Evolutionary conservation across 1,140 invertebrate species (phyloP).

Genomic region (Papilio machaon): DNA sequence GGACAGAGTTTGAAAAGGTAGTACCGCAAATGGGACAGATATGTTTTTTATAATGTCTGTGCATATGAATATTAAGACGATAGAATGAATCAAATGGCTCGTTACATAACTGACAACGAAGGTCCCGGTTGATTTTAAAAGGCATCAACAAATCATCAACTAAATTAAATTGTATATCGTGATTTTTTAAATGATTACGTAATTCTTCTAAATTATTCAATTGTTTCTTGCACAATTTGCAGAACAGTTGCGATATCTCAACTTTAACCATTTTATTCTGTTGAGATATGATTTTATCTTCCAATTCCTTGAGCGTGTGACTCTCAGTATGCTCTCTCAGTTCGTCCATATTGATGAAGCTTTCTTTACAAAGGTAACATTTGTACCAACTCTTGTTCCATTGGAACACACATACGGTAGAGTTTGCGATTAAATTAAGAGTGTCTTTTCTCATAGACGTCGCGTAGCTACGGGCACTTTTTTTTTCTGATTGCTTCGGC

Average conservation of each 20-base stretch:
- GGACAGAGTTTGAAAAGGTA: slow-evolving; percentile 65
- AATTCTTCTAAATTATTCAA: slow-evolving; percentile 50
- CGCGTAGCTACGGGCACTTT: slow-evolving; percentile 57
- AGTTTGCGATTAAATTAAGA: slow-evolving; percentile 64
- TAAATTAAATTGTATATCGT: slow-evolving; percentile 52
- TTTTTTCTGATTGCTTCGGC: slow-evolving; percentile 43
- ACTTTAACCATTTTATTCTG: slow-evolving; percentile 70
- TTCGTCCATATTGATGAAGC: slow-evolving; percentile 58
- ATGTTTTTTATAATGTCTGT: slow-evolving; percentile 71
- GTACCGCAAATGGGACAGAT: slow-evolving; percentile 70
- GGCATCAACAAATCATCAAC: slow-evolving; percentile 62
- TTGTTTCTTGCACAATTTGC: slow-evolving; percentile 54
- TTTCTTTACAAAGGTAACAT: slow-evolving; percentile 70
- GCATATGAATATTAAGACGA: slow-evolving; percentile 70
- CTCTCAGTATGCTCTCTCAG: slow-evolving; percentile 54
- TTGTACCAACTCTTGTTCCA: slow-evolving; percentile 70
- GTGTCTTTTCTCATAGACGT: slow-evolving; percentile 65
- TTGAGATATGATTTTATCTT: slow-evolving; percentile 67
- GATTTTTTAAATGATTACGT: slow-evolving; percentile 55
- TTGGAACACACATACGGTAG: slow-evolving; percentile 69
- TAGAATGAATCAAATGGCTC: slow-evolving; percentile 61
- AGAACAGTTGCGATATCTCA: slow-evolving; percentile 51
- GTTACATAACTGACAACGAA: slow-evolving; percentile 67
- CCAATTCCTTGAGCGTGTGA: slow-evolving; percentile 60
- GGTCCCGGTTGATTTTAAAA: slow-evolving; percentile 59